These are phyloP conservation scores for Lipophrys pholis DNA, from an alignment of 2,113 vertebrate species.

Conservation along the genomic window DNA sequence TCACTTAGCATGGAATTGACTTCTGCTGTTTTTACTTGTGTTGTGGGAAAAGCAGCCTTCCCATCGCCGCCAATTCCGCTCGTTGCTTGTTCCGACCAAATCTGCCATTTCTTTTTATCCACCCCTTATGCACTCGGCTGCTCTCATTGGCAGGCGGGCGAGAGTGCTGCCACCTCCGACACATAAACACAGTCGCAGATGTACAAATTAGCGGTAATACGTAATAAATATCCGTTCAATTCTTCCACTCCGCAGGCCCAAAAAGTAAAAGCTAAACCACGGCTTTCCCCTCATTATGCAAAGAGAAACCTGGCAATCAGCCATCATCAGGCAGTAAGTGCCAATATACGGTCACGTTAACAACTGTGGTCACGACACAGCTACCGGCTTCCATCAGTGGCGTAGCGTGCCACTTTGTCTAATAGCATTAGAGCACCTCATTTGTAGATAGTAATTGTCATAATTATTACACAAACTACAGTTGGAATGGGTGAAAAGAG, in stretches of 20 bases:
- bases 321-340: constrained; percentile 61
- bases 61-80: no score
- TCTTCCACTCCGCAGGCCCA: constrained; percentile 9
- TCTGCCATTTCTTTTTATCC: not conserved
- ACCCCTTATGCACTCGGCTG: constrained; percentile 5
- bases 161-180: constrained; percentile 10
- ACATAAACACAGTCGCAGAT: constrained; percentile 16
- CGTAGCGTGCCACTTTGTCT: constrained; percentile 73
- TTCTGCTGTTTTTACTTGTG: not conserved
- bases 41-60: not conserved
- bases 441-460: constrained; percentile 84
- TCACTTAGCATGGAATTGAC: constrained; percentile 7
- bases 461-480: constrained; percentile 84
- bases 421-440: constrained; percentile 82
- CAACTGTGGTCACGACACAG: constrained; percentile 60
- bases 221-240: constrained; percentile 28
- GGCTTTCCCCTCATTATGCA: constrained; percentile 63
- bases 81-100: not conserved
- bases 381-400: constrained; percentile 62
- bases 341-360: constrained; percentile 49
- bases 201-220: constrained; percentile 18
- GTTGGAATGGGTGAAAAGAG: constrained; percentile 65
- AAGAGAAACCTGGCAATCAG: constrained; percentile 71
- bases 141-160: not conserved
- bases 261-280: constrained; percentile 60